These are phyloP conservation scores for Onychorhynchus coronatus DNA, from an alignment of 2,113 vertebrate species.

Conservation along the genomic window DNA sequence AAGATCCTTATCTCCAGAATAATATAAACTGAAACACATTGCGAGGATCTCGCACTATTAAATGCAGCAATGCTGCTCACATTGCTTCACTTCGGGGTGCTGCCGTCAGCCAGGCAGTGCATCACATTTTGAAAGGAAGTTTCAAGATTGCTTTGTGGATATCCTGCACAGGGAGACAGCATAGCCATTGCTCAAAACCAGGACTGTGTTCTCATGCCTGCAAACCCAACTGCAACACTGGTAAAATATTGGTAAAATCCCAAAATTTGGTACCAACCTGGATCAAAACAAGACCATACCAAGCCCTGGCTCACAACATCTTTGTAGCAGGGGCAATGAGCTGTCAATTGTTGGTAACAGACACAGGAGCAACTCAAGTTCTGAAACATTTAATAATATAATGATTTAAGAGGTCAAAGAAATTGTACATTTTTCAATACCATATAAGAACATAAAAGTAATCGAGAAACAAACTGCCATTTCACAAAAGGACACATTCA, in stretches of 20 bases:
- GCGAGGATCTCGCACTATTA: background rate
- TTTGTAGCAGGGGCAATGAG: background rate
- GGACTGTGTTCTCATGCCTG: background rate
- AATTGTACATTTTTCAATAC: background rate
- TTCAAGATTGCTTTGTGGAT: constrained; percentile 25
- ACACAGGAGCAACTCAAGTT: background rate
- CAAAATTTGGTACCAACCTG: background rate
- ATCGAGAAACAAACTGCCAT: background rate
- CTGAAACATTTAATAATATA: constrained; percentile 17
- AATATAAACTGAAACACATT: constrained; percentile 8
- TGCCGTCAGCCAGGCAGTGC: background rate
- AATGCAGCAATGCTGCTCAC: background rate
- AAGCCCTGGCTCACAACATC: background rate
- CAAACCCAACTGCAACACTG: background rate
- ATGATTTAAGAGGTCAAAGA: background rate
- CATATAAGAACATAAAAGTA: background rate
- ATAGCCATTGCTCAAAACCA: constrained; percentile 22
- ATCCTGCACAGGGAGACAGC: background rate
- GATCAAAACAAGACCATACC: background rate
- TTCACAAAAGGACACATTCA: background rate
- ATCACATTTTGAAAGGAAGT: constrained; percentile 16
- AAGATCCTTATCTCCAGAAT: constrained; percentile 49
- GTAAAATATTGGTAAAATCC: constrained; percentile 51
- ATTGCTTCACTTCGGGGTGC: background rate
- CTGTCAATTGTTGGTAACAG: background rate